Base-by-base conservation (phyloP, 2,888 invertebrate genomes). In the Escarpia spicata region DNA sequence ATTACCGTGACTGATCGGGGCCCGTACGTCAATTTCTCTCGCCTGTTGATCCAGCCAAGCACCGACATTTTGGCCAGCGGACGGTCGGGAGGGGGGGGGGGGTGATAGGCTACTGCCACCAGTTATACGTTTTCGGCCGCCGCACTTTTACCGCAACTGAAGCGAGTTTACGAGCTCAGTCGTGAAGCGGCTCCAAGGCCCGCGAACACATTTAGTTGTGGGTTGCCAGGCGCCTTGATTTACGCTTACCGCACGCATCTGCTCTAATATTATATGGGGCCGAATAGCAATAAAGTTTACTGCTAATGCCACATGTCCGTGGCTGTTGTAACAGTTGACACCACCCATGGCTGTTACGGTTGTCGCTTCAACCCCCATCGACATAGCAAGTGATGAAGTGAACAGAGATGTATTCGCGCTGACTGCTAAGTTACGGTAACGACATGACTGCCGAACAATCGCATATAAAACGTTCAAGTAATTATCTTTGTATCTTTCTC, bases 221-320 rank as follows among this genome's bases (percentile, higher is more conserved):
- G 75, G 75, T 75, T 75, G 75, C 75, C 75, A 75, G 75, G 75
- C 75, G 75, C 75, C 26, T 75, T 75, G 75, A 75, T 75, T 75
- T 75, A 75, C 75, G 19, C 19, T n/a, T 75, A 75, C 75, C 19
- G 75, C 75, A 75, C 75, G 75, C 75, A 75, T 75, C 75, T 75
- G 75, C 75, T 75, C 75, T 75, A 75, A 75, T 75, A 75, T 75
- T 75, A 75, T 75, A 75, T 75, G 75, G 75, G 75, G 75, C 75
- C 75, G 75, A 75, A 75, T 75, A 75, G 75, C 75, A 75, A 75
- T 75, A 75, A 75, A 75, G 75, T 75, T 26, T 75, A 75, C 75
- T 26, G 75, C 75, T 75, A 75, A 75, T 75, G 75, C 75, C 75
- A 75, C 75, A 75, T 75, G 75, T 75, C 75, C 75, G 75, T 75